Base-by-base conservation (phyloP, 2,797 vertebrate genomes). In the Gallinago stenura region DNA sequence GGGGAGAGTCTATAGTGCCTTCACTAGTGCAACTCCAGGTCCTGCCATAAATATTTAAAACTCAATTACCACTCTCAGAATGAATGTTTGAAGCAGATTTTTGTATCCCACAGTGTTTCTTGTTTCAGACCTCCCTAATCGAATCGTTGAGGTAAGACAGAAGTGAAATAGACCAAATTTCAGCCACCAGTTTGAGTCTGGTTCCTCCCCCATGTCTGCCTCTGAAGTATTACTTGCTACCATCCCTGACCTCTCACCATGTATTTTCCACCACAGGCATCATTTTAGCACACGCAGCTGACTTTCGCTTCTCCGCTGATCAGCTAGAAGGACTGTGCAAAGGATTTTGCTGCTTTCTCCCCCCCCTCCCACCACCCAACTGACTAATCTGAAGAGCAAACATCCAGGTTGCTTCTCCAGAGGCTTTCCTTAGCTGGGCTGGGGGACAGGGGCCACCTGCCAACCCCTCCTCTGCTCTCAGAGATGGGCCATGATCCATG, bases 31-130 rank as follows among this genome's bases (percentile, higher is more conserved):
- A 73, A 48, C 31, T 89, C 35, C 53, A 64, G 54, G 66, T 86
- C 75, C 78, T 73, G 50, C 58, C 26, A 69, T 85, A 92, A 93
- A 89, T 85, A 91, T 80, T 92, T 91, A 87, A 95, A 92, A 91
- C 92, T 87, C 87, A 61, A 71, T 96, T 89, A 58, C 82, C n/a
- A 30, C 79, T 83, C 69, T 56, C 66, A 41, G 48, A 87, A 62
- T 43, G 83, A 92, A 57, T 0, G 1, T 83, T 83, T 66, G 50
- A 72, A 89, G 72, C 60, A 83, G 82, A 33, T 83, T 78, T 89
- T 87, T 41, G 3, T 56, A 66, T 91, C 56, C 39, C 31, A 41
- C n/a, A 2, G 58, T 31, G 35, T 83, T 70, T 85, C 66, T 83
- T 48, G 37, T 31, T 77, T 83, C 90, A 80, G 64, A 90, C 50